Evolutionary conservation across 2,888 invertebrate genomes (phyloP), one percentile per base, ranked within the genome.

Genomic region (Metopia argyrocephala): DNA sequence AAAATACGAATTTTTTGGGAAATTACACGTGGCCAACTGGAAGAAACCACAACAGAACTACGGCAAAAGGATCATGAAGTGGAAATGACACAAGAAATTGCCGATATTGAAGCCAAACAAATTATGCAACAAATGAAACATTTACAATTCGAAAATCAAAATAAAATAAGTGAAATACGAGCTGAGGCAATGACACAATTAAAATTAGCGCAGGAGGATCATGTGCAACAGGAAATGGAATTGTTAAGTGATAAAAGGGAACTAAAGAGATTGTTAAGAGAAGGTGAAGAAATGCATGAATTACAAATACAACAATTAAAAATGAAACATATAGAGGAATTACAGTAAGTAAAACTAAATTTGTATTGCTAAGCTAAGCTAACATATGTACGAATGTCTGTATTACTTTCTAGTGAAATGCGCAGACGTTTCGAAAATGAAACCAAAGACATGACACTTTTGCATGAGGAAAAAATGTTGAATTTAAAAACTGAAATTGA

Each of bases 1-100:
- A 98, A 98, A 91, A 92, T 98, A 18, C 93, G 97, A 84, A 96
- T 96, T 3, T 98, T 97, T 89, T 98, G 98, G 98, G 98, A 98
- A 91, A 97, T 98, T 70, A 96, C 97, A 0, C 93, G 96, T 84
- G 94, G 95, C 85, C 96, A 98, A 88, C 91, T 98, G 52, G 96
- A 90, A 82, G 91, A 91, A 18, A 91, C 92, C 21, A 91, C 91
- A 83, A 92, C 87, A 15, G 86, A 86, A 76, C 84, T 85, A 79
- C 92, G 95, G 85, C 94, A 95, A 86, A 95, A 95, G 90, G 95
- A 97, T 88, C 92, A 96, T 84, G 96, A 97, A 84, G 95, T 97
- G 84, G 97, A 97, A 91, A 95, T 97, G 90, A 92, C 95, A 0
- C 94, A 95, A 84, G 97, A 97, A 88, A 93, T 95, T 86, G 96